Conservation (phyloP, 2,888 invertebrate genomes). For the Aphidius colemani region DNA sequence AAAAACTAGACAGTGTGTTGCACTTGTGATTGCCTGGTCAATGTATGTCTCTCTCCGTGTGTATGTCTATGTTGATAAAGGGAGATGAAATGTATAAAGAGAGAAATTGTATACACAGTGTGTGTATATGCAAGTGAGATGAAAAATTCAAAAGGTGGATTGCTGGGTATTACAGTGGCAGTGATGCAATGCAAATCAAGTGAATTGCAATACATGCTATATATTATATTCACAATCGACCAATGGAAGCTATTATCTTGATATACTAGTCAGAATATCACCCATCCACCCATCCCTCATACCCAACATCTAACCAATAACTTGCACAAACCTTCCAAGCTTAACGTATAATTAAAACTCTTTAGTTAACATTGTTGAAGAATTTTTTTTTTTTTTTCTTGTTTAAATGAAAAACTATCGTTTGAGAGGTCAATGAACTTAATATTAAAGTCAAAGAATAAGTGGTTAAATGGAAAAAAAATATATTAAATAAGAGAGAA, state of each 20-base stretch:
- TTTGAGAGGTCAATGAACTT: background rate
- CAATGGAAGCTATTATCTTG: slow-evolving; percentile 50
- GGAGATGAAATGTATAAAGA: slow-evolving; percentile 16
- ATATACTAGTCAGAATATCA: slow-evolving; percentile 35
- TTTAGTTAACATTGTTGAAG: background rate
- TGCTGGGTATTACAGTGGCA: background rate
- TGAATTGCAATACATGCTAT: slow-evolving; percentile 44
- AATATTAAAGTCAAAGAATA: no score
- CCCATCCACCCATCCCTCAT: slow-evolving; percentile 5
- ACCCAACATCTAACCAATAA: slow-evolving; percentile 1
- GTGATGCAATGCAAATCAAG: slow-evolving; percentile 51
- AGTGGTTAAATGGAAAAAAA: background rate
- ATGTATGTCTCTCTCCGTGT: slow-evolving; percentile 10
- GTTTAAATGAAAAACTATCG: background rate
- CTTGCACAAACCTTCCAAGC: background rate
- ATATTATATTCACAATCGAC: slow-evolving; percentile 34
- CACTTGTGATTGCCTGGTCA: slow-evolving; percentile 9
- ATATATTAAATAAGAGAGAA: background rate
- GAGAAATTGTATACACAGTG: background rate
- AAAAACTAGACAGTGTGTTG: slow-evolving; percentile 18
- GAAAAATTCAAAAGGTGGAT: no score
- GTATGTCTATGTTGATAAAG: slow-evolving; percentile 13
- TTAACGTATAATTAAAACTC: slow-evolving; percentile 20
- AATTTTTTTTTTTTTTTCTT: background rate
- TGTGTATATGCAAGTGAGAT: no score